These are phyloP conservation scores for Moxostoma hubbsi DNA, from an alignment of 2,797 vertebrate genomes.

Conservation along the genomic window DNA sequence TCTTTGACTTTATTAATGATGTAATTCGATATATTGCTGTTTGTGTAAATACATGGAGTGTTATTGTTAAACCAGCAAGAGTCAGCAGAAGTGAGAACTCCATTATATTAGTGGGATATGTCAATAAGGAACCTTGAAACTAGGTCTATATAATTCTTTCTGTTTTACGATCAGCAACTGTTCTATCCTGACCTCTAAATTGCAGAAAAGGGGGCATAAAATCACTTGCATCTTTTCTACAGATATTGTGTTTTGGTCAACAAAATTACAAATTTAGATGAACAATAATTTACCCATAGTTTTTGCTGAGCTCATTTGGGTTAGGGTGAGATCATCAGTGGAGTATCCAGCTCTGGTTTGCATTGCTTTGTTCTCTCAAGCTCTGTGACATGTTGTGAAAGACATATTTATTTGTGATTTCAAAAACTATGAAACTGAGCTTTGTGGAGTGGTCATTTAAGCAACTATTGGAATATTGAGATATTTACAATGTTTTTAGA, in stretches of 20 bases:
- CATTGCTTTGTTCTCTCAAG: too few relatives aligned
- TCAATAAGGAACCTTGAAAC: neutral
- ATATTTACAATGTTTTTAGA: neutral
- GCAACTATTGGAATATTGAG: neutral
- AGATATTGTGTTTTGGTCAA: too few relatives aligned
- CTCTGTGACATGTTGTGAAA: too few relatives aligned
- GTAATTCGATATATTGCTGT: neutral
- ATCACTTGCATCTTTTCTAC: too few relatives aligned
- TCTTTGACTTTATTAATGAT: slow-evolving; percentile 12
- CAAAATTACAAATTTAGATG: too few relatives aligned
- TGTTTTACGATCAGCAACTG: too few relatives aligned
- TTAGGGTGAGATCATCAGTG: too few relatives aligned
- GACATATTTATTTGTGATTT: too few relatives aligned
- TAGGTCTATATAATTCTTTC: neutral
- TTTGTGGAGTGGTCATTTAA: neutral
- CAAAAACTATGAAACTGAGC: neutral
- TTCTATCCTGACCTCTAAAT: neutral
- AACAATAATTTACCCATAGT: too few relatives aligned
- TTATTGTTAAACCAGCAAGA: neutral
- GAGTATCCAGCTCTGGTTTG: too few relatives aligned
- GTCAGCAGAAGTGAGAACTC: neutral
- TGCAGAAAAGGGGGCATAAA: neutral
- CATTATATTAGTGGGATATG: neutral
- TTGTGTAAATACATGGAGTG: neutral
- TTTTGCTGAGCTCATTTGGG: too few relatives aligned